Conservation (phyloP, 2,888 invertebrate species). For the Limnephilus lunatus region DNA sequence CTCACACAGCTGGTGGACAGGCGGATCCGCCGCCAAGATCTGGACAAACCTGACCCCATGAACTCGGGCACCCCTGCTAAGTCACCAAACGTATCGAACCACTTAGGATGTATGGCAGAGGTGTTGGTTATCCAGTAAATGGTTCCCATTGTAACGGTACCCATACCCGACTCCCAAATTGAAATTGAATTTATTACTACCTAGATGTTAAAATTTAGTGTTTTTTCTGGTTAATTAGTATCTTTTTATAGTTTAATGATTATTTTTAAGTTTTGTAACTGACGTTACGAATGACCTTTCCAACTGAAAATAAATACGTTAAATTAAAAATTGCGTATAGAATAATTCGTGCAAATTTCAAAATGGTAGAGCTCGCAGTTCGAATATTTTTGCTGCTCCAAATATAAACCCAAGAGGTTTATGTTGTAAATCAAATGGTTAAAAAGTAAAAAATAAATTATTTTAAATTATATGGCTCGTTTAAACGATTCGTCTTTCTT, state of each 20-base stretch:
- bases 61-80: no score
- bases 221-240: not conserved
- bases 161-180: no score
- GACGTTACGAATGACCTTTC: not conserved
- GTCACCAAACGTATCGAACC: no score
- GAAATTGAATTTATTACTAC: no score
- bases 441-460: not conserved
- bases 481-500: not conserved
- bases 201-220: not conserved
- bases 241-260: not conserved
- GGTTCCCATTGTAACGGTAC: no score
- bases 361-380: no score
- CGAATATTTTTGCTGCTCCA: no score
- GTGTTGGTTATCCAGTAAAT: no score
- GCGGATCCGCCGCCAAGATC: no score
- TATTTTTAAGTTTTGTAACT: not conserved
- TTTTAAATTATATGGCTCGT: not conserved
- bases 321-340: not conserved
- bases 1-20: no score
- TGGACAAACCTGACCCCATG: no score
- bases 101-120: no score
- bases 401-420: not conserved
- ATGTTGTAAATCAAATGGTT: not conserved
- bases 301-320: not conserved
- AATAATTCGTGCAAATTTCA: not conserved